Base-by-base conservation (phyloP, 2,113 vertebrate species). In the Bubo scandiacus region DNA sequence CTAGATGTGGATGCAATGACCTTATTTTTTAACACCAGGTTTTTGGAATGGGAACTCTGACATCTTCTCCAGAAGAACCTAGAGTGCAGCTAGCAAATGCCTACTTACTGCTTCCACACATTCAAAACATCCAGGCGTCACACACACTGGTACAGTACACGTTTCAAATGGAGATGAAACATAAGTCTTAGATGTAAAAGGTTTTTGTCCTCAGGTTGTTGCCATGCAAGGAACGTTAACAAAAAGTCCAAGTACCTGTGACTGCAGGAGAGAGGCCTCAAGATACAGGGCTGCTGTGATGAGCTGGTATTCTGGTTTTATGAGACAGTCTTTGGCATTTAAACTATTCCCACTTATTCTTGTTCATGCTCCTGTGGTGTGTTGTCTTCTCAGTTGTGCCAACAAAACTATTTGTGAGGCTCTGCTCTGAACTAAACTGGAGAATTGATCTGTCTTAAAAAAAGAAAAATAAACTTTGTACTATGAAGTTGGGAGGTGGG, bases 51-150 rank as follows among this genome's bases (percentile, higher is more conserved):
- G 99, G 99, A 88, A 97, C 97, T 91, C 97, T 97, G 52, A 91
- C 30, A 36, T 96, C 97, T 59, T 98, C 98, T 83, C 80, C 98
- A 90, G 98, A 98, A 94, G 98, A 98, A 49, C 97, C 98, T 96
- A 97, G 97, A 81, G 97, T 97, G 84, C 98, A 98, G 96, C 98
- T 99, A 62, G 81, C 95, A 57, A 97, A 97, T 32, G 96, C 98
- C 67, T 95, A 98, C 90, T 98, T 99, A 88, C 96, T 99, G 86
- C 98, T 99, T 96, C 99, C 99, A 70, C 98, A 99, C 77, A 98
- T 99, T 93, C 98, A 99, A 73, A 99, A 98, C 95, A 98, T 99
- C 97, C 99, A 99, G 97, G 97, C 98, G 25, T 99, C 99, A 92
- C 99, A 98, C 95, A 98, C 98, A 96, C 98, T 99, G 99, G 99